phyloP scores from a whole-genome alignment of 1,140 invertebrate genomes.

The Nasonia giraulti region DNA sequence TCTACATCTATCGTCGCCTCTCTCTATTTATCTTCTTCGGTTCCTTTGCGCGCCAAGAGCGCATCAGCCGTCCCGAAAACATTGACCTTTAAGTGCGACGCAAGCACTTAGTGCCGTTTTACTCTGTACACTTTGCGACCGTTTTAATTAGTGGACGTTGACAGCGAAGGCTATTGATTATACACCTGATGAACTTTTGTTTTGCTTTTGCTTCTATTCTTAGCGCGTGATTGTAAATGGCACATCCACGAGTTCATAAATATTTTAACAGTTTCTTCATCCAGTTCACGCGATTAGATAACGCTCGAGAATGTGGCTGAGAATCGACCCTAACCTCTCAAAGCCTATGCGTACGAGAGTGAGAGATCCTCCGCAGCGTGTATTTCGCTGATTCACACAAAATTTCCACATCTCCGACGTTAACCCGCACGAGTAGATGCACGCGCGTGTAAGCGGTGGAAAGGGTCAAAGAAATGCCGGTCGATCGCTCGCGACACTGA shows the following conservation, averaged over 20 bases:
- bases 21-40: conserved; percentile 53
- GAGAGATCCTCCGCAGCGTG: too few species aligned
- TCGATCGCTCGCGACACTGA: conserved; percentile 11
- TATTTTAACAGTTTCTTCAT: background rate
- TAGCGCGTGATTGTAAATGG: too few species aligned
- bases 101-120: conserved; percentile 37
- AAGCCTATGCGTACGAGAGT: background rate
- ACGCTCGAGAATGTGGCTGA: background rate
- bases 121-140: conserved; percentile 20
- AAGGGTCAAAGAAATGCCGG: conserved; percentile 24
- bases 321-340: background rate
- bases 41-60: conserved; percentile 20
- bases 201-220: too few species aligned
- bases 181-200: too few species aligned
- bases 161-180: background rate
- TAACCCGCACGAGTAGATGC: background rate
- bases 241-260: background rate
- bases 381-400: conserved; percentile 15
- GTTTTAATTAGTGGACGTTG: conserved; percentile 40
- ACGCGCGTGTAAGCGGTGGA: background rate
- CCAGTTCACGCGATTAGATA: too few species aligned
- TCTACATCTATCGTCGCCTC: conserved; percentile 51
- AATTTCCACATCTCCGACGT: background rate
- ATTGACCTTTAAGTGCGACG: conserved; percentile 62
- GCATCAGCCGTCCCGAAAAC: conserved; percentile 64